Evolutionary conservation across 53 echinoderm and acorn worm genomes (phyloP), one percentile per base, ranked within the genome.

Genomic region (Stichopus horrens): DNA sequence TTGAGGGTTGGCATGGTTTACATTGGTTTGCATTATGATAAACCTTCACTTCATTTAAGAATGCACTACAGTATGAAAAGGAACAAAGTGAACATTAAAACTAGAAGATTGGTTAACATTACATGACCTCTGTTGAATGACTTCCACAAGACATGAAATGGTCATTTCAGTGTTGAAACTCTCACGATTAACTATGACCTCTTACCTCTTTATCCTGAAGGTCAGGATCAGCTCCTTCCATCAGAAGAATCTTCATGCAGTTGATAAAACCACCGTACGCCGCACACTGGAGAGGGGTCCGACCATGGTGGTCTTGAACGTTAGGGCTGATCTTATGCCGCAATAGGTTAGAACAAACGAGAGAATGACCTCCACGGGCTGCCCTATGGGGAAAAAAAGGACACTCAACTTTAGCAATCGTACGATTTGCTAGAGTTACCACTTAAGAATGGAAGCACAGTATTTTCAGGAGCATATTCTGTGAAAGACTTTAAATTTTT

Each of bases 251-350:
- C n/a, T 92, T 91, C 89, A 99, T 99, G 53, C 91, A 91, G 83
- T 94, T 94, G 86, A 96, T 99, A 86, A 94, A 99, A n/a, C 99
- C 99, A 23, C 98, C 99, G 68, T 96, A 96, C 23, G 95, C 95
- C 54, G 99, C 96, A 87, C 99, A 96, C 90, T 99, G 99, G 11
- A 96, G 92, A 9, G 99, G 99, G 7, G 94, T 99, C 14, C 94
- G 89, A 0, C 99, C 99, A 51, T 86, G 92, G 73, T 77, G 91
- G 77, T 99, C 99, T 81, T 93, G 94, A 11, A 99, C 91, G 55
- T 99, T 96, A 21, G 95, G 95, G 71, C 91, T 84, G 57, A 99
- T 94, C 77, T 86, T 93, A 86, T 96, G 91, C 8, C 55, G 55
- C 80, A 94, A 90, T 5, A 99, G 90, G 55, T 91, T 88, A 54